A percentile compares a stretch with the other conserved stretches of the same genome.
Evolutionary conservation across 2,113 vertebrate species (phyloP).

Genomic region (Apodemus sylvaticus): DNA sequence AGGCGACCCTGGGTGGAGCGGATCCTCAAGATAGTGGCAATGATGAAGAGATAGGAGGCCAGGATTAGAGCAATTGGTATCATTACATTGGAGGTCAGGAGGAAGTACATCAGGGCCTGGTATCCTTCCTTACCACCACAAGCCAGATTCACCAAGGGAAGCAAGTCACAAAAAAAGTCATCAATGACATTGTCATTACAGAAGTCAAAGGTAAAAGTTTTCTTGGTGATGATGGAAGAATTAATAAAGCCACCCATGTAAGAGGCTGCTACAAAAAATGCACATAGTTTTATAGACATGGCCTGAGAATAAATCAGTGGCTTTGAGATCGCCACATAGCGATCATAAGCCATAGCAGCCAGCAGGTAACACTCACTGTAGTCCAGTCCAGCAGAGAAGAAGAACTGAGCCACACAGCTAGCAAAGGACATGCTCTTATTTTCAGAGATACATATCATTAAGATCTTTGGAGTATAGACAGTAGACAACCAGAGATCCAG

Average conservation of each 20-base stretch:
- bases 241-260: conserved; percentile 34
- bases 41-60: conserved; percentile 35
- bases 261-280: neutral
- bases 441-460: conserved; percentile 23
- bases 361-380: conserved; percentile 45
- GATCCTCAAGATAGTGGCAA: neutral
- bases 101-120: conserved; percentile 25
- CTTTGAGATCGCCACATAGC: neutral
- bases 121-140: neutral
- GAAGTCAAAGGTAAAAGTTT: conserved; percentile 26
- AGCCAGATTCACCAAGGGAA: conserved; percentile 38
- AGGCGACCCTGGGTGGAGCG: neutral
- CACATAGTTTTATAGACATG: neutral
- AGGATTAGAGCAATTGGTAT: neutral
- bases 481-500: conserved; percentile 44
- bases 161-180: conserved; percentile 64
- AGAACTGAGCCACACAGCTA: conserved; percentile 33
- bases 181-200: conserved; percentile 32
- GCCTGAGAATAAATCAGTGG: conserved; percentile 19
- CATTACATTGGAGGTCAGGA: conserved; percentile 47
- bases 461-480: conserved; percentile 54
- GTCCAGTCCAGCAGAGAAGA: neutral
- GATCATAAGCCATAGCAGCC: conserved; percentile 52
- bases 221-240: conserved; percentile 19
- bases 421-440: conserved; percentile 33